phyloP scores from a whole-genome alignment of 1,140 invertebrate species.

The Drosophila oshimai region DNA sequence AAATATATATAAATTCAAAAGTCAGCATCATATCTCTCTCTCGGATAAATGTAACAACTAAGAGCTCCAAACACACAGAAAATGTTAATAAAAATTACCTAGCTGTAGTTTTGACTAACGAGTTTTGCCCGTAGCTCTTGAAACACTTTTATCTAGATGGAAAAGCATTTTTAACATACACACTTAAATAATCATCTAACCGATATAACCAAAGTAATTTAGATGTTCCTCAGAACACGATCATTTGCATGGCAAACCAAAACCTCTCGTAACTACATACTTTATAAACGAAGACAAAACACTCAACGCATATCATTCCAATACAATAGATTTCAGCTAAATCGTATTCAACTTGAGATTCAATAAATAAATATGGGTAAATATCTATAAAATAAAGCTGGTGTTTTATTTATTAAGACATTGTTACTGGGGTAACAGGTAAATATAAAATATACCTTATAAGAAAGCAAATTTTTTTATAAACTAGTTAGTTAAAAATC shows the following conservation, averaged over 20 bases:
- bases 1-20: slow-evolving; percentile 6
- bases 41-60: slow-evolving; percentile 27
- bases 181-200: slow-evolving; percentile 26
- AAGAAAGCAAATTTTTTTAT: not conserved
- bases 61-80: slow-evolving; percentile 20
- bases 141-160: slow-evolving; percentile 33
- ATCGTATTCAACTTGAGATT: slow-evolving; percentile 68
- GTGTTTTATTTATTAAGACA: not conserved
- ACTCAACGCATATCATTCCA: slow-evolving; percentile 68
- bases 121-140: slow-evolving; percentile 34
- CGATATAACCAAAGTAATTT: slow-evolving; percentile 19
- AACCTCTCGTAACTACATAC: slow-evolving; percentile 55
- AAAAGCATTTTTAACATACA: slow-evolving; percentile 32
- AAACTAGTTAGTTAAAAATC: not conserved
- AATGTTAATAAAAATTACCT: slow-evolving; percentile 35
- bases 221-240: slow-evolving; percentile 33
- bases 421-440: too few species aligned
- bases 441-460: not conserved
- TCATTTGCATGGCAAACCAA: not conserved
- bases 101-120: slow-evolving; percentile 33
- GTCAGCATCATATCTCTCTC: slow-evolving; percentile 32
- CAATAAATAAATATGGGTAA: slow-evolving; percentile 62
- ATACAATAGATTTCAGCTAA: slow-evolving; percentile 50
- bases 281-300: slow-evolving; percentile 46
- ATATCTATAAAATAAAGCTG: not conserved